Evolutionary conservation across 2,888 invertebrate species (phyloP), one percentile per base, ranked within the genome.

Genomic region (Phanerotoma sp.): DNA sequence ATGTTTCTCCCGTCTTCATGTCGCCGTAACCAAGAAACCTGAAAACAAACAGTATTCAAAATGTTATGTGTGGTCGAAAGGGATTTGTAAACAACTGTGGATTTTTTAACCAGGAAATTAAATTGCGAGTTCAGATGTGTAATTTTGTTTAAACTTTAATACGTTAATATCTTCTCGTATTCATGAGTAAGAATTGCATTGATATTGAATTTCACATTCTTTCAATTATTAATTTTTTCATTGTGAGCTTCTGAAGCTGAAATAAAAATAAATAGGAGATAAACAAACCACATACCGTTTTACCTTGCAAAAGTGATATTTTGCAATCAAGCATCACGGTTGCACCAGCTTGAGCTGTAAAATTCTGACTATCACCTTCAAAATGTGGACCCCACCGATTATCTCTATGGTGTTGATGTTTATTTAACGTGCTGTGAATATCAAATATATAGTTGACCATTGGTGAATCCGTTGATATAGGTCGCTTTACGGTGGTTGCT

Each of bases 361-460:
- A 83, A 70, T 86, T 88, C 41, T 85, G 83, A 15, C 84, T 78
- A 65, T 86, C 85, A 21, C 85, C 86, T 67, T 88, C 88, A 67
- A 88, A 88, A 63, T 86, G 87, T 25, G 88, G 88, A 28, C 88
- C 88, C 77, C 86, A 86, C 67, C 85, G 84, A 62, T 79, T 77
- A 62, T 78, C 78, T 64, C 79, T 78, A 63, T 82, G 81, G 69
- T 88, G 88, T 72, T 87, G 86, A 74, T 88, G 88, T 65, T 86
- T 87, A 72, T 86, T 86, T 62, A 83, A 82, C 38, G 84, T 83
- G 7, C 85, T 86, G 68, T 86, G 84, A 0, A 86, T 82, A 71
- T 88, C 87, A 70, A 87, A 87, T 61, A 88, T 87, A 66, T 87
- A 86, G 74, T 87, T 87, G 49, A 87, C 74, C 86, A 88, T 86